Base-by-base conservation (phyloP, 2,113 vertebrate genomes). In the Thomomys bottae region DNA sequence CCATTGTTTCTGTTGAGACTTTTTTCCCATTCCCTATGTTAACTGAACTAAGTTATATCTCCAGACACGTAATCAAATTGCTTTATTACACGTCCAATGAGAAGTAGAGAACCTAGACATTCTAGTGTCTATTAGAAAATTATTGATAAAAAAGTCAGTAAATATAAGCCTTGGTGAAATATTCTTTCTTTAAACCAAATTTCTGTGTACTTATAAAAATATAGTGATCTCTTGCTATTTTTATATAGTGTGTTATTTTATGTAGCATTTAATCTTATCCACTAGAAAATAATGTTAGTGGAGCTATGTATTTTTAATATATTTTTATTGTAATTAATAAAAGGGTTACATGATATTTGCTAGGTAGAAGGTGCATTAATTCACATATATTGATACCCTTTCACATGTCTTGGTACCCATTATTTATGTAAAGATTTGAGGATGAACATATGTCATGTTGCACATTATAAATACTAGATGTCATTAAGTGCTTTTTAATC, bases 21-120 rank as follows among this genome's bases (percentile, higher is more conserved):
- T 94, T 10, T 49, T 24, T 86, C 30, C 20, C 17, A 66, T 66
- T 91, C 64, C 21, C 70, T 38, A 30, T 59, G 75, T 68, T 84
- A 82, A 40, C 54, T 63, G 36, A 86, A 45, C 20, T 72, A 84
- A 94, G 89, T 86, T 70, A 81, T 88, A 64, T 68, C 7, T 63
- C 82, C 88, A 90, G 64, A 68, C 70, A 78, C 59, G 17, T 6
- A 78, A 79, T 85, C 59, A 82, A 86, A 38, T 2, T 85, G 21
- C 49, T 90, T 85, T 14, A 68, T 92, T 88, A 87, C 72, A 82
- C 21, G 42, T 90, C 3, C 9, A 32, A 4, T 49, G 64, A 88
- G 73, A 54, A 84, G 8, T 17, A 76, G 9, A 88, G 36, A 82
- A 59, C 23, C 3, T 30, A 54, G 32, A 67, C 24, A 24, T 20